Conservation (phyloP, 2,113 vertebrate species). For the Oreochromis aureus region DNA sequence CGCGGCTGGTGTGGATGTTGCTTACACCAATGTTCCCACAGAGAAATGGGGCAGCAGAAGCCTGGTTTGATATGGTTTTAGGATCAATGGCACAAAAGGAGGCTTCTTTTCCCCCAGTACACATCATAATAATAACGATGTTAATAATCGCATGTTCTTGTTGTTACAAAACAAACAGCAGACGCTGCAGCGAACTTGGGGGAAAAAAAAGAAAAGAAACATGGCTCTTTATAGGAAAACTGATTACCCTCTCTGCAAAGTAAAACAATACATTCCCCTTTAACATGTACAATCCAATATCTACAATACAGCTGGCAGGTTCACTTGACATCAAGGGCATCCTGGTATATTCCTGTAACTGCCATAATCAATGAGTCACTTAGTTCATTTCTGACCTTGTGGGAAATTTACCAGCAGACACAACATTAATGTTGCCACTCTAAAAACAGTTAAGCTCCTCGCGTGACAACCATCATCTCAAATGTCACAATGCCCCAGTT, state of each 20-base stretch:
- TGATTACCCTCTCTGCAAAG: neutral
- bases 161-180: neutral
- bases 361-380: conserved; percentile 44
- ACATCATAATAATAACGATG: neutral
- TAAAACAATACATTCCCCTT: neutral
- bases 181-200: neutral
- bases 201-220: neutral
- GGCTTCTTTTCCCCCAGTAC: neutral
- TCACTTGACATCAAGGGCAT: conserved; percentile 14
- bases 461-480: neutral
- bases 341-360: neutral
- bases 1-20: neutral
- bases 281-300: conserved; percentile 8
- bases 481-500: neutral
- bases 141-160: neutral
- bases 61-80: neutral
- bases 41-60: neutral
- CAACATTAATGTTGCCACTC: neutral
- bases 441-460: conserved; percentile 1
- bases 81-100: neutral
- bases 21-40: neutral
- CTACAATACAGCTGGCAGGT: neutral
- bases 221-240: neutral
- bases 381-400: conserved; percentile 51
- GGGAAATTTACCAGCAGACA: conserved; percentile 29